Evolutionary conservation across 1,140 invertebrate species (phyloP).

Genomic region (Linepithema humile): DNA sequence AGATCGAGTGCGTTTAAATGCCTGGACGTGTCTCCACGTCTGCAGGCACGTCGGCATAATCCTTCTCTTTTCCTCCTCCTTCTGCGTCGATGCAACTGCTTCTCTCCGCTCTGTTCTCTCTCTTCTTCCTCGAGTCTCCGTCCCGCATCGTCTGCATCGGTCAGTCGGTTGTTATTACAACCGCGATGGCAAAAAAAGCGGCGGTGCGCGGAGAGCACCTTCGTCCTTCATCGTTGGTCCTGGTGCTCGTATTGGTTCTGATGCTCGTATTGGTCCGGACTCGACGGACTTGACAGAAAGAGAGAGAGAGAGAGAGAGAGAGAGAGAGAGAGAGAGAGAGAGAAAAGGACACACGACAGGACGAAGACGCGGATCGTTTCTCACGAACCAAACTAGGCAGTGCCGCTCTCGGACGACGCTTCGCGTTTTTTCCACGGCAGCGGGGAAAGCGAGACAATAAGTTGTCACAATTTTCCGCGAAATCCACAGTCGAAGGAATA

Average conservation of each 20-base stretch:
- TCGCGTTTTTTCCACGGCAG: slow-evolving; percentile 32
- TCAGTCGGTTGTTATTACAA: slow-evolving; percentile 72
- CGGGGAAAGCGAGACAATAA: slow-evolving; percentile 53
- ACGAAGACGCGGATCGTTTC: slow-evolving; percentile 67
- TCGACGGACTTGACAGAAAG: not conserved
- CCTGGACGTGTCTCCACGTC: slow-evolving; percentile 26
- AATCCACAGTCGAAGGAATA: not conserved
- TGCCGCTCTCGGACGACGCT: slow-evolving; percentile 43
- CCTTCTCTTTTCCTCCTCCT: slow-evolving; percentile 7
- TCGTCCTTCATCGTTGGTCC: slow-evolving; percentile 65
- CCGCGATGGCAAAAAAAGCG: slow-evolving; percentile 66
- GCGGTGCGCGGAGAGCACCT: slow-evolving; percentile 52
- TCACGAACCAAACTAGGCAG: slow-evolving; percentile 75
- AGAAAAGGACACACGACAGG: slow-evolving; percentile 11
- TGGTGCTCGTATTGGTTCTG: slow-evolving; percentile 49
- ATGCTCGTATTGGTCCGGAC: too few relatives aligned
- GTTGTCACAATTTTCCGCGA: slow-evolving; percentile 50
- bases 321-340: not conserved
- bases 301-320: not conserved
- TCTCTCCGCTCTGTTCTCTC: not conserved
- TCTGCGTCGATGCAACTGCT: not conserved
- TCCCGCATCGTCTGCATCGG: slow-evolving; percentile 25
- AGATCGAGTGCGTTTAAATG: slow-evolving; percentile 61
- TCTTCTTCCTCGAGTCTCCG: slow-evolving; percentile 2
- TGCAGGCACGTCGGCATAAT: not conserved